These are phyloP conservation scores for Cichlasoma orientale DNA, from an alignment of 2,797 vertebrate genomes.

Conservation along the genomic window DNA sequence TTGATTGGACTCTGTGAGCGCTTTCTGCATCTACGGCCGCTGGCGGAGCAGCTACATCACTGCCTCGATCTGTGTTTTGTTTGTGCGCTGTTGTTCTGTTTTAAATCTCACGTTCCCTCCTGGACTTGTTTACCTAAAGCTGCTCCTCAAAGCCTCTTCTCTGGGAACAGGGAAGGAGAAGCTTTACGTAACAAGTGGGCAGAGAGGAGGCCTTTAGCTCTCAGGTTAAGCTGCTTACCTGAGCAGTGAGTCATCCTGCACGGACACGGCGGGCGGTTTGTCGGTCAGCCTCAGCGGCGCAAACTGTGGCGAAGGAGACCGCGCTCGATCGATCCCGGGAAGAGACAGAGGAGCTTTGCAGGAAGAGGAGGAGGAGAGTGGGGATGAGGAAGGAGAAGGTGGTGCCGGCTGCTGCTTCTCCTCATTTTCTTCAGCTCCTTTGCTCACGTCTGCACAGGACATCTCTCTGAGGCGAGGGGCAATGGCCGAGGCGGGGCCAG, in stretches of 20 bases:
- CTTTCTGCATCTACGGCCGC: background rate
- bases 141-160: constrained; percentile 12
- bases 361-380: constrained; percentile 27
- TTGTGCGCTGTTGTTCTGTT: background rate
- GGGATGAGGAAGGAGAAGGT: constrained; percentile 6
- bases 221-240: constrained; percentile 78
- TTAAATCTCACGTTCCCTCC: background rate
- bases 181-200: constrained; percentile 16
- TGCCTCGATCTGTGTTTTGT: background rate
- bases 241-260: constrained; percentile 79
- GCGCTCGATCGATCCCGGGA: constrained; percentile 70
- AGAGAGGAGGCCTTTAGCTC: background rate
- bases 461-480: background rate
- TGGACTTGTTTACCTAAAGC: constrained; percentile 17
- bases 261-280: constrained; percentile 76
- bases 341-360: constrained; percentile 34
- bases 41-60: background rate
- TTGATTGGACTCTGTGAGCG: background rate
- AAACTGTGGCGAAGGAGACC: constrained; percentile 87
- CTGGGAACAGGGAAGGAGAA: background rate
- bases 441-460: background rate
- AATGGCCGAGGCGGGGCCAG: constrained; percentile 40
- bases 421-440: constrained; percentile 19
- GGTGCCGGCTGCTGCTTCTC: constrained; percentile 13
- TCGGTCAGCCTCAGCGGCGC: constrained; percentile 86